These are phyloP conservation scores for Phrynosoma platyrhinos DNA, from an alignment of 2,113 vertebrate species.

Conservation along the genomic window DNA sequence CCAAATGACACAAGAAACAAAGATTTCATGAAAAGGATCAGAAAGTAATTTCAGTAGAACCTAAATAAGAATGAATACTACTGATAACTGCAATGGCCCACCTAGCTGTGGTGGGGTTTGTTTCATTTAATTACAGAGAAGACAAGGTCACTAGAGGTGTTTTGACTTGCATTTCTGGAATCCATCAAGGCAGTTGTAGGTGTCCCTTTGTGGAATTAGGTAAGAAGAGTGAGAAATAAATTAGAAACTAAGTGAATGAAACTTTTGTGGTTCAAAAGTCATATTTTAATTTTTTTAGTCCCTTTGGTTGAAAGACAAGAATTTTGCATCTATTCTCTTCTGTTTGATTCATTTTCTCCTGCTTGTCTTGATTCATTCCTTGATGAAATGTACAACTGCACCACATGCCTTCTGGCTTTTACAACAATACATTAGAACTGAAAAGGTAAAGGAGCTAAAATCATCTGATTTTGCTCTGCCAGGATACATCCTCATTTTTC, in stretches of 20 bases:
- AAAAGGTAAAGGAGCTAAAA: not conserved
- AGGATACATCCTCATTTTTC: not conserved
- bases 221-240: not conserved
- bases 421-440: not conserved
- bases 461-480: not conserved
- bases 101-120: not conserved
- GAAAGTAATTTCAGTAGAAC: not conserved
- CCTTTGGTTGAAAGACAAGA: not conserved
- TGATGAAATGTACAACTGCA: not conserved
- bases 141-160: not conserved
- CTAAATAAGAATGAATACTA: not conserved
- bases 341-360: constrained; percentile 16
- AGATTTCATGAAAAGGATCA: not conserved
- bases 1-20: not conserved
- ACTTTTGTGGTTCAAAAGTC: not conserved
- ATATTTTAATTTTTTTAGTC: constrained; percentile 6
- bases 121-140: not conserved
- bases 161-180: not conserved
- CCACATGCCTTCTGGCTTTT: not conserved
- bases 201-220: not conserved
- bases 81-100: not conserved
- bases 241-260: not conserved
- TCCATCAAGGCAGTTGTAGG: not conserved
- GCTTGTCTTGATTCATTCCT: constrained; percentile 1
- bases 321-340: not conserved